Evolutionary conservation across 2,888 invertebrate genomes (phyloP).

Genomic region (Clostera curtula): DNA sequence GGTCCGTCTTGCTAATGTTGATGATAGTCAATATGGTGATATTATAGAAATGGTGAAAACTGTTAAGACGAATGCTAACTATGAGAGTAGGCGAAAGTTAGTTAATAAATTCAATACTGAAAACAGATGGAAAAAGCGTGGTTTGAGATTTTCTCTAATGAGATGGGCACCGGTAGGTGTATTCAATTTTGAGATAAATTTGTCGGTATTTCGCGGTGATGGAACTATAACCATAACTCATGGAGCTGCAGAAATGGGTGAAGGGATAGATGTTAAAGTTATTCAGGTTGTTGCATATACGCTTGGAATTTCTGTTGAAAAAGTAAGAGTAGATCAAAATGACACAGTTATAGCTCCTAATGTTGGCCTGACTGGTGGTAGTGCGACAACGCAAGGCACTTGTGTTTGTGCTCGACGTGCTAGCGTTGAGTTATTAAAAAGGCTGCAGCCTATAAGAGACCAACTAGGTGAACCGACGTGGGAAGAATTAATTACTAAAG

Average conservation of each 20-base stretch:
- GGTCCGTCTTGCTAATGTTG: conserved; percentile 40
- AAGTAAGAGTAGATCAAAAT: conserved; percentile 21
- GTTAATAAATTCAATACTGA: conserved; percentile 67
- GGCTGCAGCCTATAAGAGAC: conserved; percentile 54
- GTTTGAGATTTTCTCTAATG: conserved; percentile 42
- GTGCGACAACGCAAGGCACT: conserved; percentile 44
- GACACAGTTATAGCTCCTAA: conserved; percentile 18
- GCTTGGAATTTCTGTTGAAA: conserved; percentile 76
- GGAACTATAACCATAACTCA: conserved; percentile 79
- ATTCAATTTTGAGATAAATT: conserved; percentile 53
- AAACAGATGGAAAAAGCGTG: conserved; percentile 84
- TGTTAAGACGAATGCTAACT: conserved; percentile 31
- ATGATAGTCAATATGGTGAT: conserved; percentile 40
- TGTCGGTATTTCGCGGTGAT: conserved; percentile 79
- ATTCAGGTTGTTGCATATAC: conserved; percentile 81
- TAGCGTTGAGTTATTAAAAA: conserved; percentile 32
- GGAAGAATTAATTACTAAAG: conserved; percentile 70
- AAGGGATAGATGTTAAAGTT: conserved; percentile 85
- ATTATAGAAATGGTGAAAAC: conserved; percentile 9
- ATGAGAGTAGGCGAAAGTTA: conserved; percentile 42
- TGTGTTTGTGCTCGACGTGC: conserved; percentile 30
- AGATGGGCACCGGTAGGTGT: conserved; percentile 73
- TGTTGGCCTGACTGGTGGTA: conserved; percentile 12
- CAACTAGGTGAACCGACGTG: conserved; percentile 67
- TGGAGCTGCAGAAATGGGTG: conserved; percentile 81